Base-by-base conservation (phyloP, 2,888 invertebrate species). In the Dorcus hopei region DNA sequence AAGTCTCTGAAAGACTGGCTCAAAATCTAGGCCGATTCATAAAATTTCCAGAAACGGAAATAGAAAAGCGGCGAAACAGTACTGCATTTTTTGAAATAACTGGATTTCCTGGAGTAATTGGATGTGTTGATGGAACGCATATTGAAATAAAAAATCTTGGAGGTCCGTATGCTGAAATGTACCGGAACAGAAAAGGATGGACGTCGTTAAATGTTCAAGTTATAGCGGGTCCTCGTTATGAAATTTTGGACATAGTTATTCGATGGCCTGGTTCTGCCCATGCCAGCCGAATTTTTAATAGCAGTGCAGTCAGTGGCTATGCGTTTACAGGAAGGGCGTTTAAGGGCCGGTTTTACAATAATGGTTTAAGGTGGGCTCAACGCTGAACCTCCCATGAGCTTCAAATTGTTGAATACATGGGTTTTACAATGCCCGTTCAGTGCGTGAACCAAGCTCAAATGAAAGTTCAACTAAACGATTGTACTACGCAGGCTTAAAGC, bases 191-290 rank as follows among this genome's bases (percentile, higher is more conserved):
- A 16, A 61, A 61, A 49, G 49, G 49, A n/a, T 59, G 57, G 49
- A 49, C 57, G 50, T 61, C 59, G 7, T 42, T 60, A 49, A 62
- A 61, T 43, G 43, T 61, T 26, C 59, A 63, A 57, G 59, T 43
- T n/a, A 59, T 63, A 9, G 40, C 49, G 23, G 61, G 54, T 14
- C 54, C 63, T 14, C 9, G 19, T 26, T 51, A 23, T 40, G 55
- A 62, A 52, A 61, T 63, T 38, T 51, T 57, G 8, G 54, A 61
- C 41, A 61, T 62, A 11, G 57, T 63, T 16, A 52, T 54, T 14
- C 48, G 61, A 14, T 63, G 61, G 61, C 57, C 63, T 42, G 63
- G 61, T 23, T 59, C 61, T n/a, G 50, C 54, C 19, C 63, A 63
- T 54, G 59, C 60, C 50, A 49, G 38, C 41, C 57, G 57, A 38